phyloP scores from a whole-genome alignment of 2,113 vertebrate species.

The Semnornis frantzii region DNA sequence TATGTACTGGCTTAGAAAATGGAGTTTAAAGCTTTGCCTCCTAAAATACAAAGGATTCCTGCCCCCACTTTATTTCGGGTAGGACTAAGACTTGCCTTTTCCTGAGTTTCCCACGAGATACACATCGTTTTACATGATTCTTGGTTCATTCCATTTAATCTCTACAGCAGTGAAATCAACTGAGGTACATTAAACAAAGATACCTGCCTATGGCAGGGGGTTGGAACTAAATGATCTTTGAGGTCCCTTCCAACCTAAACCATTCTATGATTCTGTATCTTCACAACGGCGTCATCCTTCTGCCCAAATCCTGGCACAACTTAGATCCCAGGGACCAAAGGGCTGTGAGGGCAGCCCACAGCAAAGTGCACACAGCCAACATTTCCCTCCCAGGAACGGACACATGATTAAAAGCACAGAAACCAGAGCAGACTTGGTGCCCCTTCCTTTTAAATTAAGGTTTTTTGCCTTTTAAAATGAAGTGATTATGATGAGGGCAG shows the following conservation, averaged over 20 bases:
- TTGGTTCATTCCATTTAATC: background rate
- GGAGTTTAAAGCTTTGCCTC: background rate
- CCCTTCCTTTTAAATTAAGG: constrained; percentile 20
- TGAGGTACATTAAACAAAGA: background rate
- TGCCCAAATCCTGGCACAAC: background rate
- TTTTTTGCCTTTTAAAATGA: constrained; percentile 20
- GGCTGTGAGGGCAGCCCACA: background rate
- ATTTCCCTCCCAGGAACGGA: background rate
- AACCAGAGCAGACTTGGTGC: background rate
- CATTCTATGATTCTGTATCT: too few species aligned
- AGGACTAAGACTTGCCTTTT: background rate
- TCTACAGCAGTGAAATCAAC: background rate
- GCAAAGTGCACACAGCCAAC: background rate
- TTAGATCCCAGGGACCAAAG: background rate
- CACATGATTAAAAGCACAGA: background rate
- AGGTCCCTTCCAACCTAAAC: too few species aligned
- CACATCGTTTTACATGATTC: background rate
- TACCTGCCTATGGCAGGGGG: too few species aligned
- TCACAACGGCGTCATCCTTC: background rate
- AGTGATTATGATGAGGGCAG: constrained; percentile 38
- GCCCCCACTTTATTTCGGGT: background rate
- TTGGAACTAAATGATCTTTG: too few species aligned
- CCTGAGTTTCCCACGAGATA: background rate
- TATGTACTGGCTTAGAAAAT: background rate
- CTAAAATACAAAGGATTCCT: background rate